These are phyloP conservation scores for Drosophila kanapiae DNA, from an alignment of 1,140 invertebrate genomes.

Conservation along the genomic window DNA sequence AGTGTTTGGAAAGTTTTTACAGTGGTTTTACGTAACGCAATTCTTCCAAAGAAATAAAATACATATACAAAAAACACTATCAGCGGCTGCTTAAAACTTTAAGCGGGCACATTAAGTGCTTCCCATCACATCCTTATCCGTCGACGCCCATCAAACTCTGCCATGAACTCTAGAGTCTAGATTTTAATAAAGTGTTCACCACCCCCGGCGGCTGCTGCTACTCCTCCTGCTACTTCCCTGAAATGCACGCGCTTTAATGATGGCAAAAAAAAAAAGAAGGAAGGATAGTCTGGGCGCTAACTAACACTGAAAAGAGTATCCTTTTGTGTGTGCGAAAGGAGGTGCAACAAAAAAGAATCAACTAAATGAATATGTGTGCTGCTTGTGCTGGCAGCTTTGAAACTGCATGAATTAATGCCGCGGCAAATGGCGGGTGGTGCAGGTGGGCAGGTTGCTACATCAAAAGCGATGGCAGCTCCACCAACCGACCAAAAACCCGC, in stretches of 20 bases:
- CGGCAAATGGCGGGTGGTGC: slow-evolving; percentile 22
- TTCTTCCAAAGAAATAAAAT: neutral
- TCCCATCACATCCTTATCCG: slow-evolving; percentile 15
- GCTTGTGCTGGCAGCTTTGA: slow-evolving; percentile 53
- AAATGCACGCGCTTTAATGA: slow-evolving; percentile 64
- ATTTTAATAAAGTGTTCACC: slow-evolving; percentile 61
- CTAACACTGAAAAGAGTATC: slow-evolving; percentile 50
- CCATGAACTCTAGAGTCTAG: slow-evolving; percentile 68
- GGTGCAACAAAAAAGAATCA: slow-evolving; percentile 52
- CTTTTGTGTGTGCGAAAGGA: slow-evolving; percentile 50
- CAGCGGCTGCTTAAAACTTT: neutral
- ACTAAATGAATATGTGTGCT: slow-evolving; percentile 56
- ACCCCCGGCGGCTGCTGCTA: slow-evolving; percentile 3
- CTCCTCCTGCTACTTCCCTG: neutral
- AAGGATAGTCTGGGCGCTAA: slow-evolving; percentile 47
- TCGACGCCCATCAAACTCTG: slow-evolving; percentile 38
- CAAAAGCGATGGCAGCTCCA: slow-evolving; percentile 52
- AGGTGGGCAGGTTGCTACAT: slow-evolving; percentile 55
- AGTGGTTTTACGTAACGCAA: neutral
- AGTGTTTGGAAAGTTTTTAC: neutral
- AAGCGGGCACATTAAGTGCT: slow-evolving; percentile 15
- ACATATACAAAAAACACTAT: neutral
- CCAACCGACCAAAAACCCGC: slow-evolving; percentile 25
- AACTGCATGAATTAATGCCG: slow-evolving; percentile 77
- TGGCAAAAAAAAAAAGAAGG: slow-evolving; percentile 17